Conservation (phyloP, 2,888 invertebrate species). For the Acrocyrtus sp. region DNA sequence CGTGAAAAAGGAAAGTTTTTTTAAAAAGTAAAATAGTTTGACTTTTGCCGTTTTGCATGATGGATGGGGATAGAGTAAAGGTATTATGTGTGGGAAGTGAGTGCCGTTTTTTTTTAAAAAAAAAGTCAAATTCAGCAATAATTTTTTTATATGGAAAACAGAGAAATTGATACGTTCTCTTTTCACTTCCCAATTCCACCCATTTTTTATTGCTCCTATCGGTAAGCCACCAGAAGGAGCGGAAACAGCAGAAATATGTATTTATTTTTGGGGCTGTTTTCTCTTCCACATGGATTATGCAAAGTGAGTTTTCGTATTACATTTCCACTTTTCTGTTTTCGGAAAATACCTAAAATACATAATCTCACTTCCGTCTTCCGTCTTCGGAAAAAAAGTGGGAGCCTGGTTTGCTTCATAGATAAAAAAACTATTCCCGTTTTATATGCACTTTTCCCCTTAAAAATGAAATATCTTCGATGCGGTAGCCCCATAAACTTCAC, state of each 20-base stretch:
- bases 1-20: not conserved
- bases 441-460: no score
- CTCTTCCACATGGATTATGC: constrained; percentile 35
- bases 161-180: constrained; percentile 13
- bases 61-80: not conserved
- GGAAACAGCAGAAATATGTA: not conserved
- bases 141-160: no score
- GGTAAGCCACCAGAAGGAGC: constrained; percentile 13
- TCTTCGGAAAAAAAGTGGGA: no score
- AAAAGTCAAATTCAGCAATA: constrained; percentile 27
- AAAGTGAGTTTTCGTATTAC: constrained; percentile 27
- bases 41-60: not conserved
- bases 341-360: not conserved
- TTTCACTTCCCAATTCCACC: constrained; percentile 14
- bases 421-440: no score
- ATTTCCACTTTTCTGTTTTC: constrained; percentile 7
- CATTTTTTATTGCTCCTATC: constrained; percentile 40
- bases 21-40: not conserved
- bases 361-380: no score
- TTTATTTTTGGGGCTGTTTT: not conserved
- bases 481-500: no score
- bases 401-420: no score
- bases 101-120: not conserved
- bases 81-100: no score
- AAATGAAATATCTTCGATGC: no score